Base-by-base conservation (phyloP, 2,888 invertebrate species). In the Cryptus armator region DNA sequence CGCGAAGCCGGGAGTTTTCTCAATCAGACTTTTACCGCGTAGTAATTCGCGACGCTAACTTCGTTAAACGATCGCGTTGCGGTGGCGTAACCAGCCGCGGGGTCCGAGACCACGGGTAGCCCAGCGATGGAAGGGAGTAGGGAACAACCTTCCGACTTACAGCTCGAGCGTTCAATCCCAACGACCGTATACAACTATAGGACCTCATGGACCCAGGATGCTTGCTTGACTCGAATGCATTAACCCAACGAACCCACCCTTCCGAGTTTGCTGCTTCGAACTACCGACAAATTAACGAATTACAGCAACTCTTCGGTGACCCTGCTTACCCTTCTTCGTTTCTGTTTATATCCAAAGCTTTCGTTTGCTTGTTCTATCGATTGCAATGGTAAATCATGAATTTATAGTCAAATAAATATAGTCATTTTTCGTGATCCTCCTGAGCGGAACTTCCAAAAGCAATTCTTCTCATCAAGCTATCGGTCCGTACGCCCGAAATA, bases 1-100 rank as follows among this genome's bases (percentile, higher is more conserved):
- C n/a, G 87, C 85, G 82, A 59, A 76, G 80, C 83, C 78, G 85
- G 81, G 88, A 91, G 88, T 92, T 92, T 93, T 92, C 92, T 91
- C 93, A 92, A 93, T 93, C 93, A 90, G 91, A 90, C 90, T 91
- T 92, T 92, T 89, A 90, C 91, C 91, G 88, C 90, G 88, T 89
- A 90, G 90, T 92, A 91, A 93, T 93, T 93, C 92, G 90, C 89
- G 89, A 88, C 88, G 89, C 89, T 92, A 92, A 93, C 90, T 89
- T 91, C 86, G 90, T 93, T 93, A 92, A 90, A 86, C 85, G 87
- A 83, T 83, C 86, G 89, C 87, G 68, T 80, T 77, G 79, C 68
- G 75, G 64, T 86, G 85, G 77, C 83, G 82, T 81, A 86, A 86
- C 84, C 48, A 79, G 79, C 75, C 81, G 82, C 67, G 66, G 78